Evolutionary conservation across 1,140 invertebrate genomes (phyloP), one percentile per base, ranked within the genome.

Genomic region (Pseudobourletiella spinata): DNA sequence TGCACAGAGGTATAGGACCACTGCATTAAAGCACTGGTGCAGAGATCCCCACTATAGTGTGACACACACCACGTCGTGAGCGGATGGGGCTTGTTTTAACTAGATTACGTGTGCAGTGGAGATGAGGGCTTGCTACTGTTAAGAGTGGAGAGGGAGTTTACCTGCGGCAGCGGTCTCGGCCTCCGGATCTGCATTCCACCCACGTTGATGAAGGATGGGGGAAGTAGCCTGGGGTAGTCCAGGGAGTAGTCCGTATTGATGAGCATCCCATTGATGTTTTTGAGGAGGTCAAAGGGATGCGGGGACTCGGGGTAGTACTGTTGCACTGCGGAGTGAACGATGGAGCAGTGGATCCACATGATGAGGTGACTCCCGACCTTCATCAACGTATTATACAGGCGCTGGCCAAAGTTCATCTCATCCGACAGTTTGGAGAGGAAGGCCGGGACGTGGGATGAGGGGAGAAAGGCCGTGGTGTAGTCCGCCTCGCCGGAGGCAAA

Each of bases 171-270:
- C 6, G 70, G 54, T 26, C 50, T 56, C 18, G 67, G 61, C 15
- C 57, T 48, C 26, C 68, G 24, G 30, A 70, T 72, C 54, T 73
- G 72, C 65, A 73, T 69, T n/a, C 71, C 71, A 1, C 70, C 72
- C 1, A 74, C 69, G 43, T 73, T 73, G 24, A 74, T 69, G 50
- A 74, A 74, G 6, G 71, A 69, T 1, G 73, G 73, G 0, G 72
- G 73, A 8, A 72, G 67, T 6, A 71, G 68, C 28, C 73, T 51
- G 1, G 73, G 73, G 50, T 73, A 73, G 59, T 74, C 73, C 24
- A 74, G 50, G 1, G 70, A 66, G 3, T 71, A 70, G 55, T 74
- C 72, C 1, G 73, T 71, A 43, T 74, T 74, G 32, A 73, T 72
- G 11, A 74, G 64, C 68, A 73, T 70, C 11, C 72, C 73, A 26